Conservation (phyloP, 30 jellyfish, hydroid and myxozoan genomes). For the Pseudorhiza aurosa region DNA sequence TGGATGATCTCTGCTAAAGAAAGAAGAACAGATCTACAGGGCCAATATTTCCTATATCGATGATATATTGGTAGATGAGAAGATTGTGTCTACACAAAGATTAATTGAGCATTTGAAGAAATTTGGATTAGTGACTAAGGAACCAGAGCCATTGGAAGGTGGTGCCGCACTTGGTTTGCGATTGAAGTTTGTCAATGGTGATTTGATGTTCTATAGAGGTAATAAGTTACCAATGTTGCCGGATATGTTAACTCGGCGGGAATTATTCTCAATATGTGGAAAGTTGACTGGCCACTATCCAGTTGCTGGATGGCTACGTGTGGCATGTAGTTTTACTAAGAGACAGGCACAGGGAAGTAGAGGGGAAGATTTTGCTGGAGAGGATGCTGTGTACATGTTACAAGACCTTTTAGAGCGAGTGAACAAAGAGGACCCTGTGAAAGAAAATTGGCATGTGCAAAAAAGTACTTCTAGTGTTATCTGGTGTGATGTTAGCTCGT, state of each 20-base stretch:
- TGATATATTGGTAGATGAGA: constrained; percentile 16
- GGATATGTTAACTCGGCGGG: neutral
- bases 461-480: neutral
- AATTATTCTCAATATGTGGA: constrained; percentile 40
- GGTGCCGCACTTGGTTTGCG: constrained; percentile 38
- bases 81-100: neutral
- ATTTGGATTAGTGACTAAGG: constrained; percentile 39
- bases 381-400: neutral
- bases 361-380: constrained; percentile 21
- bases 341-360: neutral
- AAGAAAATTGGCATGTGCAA: neutral
- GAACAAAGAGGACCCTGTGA: constrained; percentile 12
- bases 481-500: constrained; percentile 1
- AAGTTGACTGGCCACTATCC: constrained; percentile 54
- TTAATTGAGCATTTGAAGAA: constrained; percentile 10
- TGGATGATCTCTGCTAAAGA: too few species aligned
- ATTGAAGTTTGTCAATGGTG: neutral
- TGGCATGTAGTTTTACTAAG: constrained; percentile 33
- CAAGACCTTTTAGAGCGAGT: constrained; percentile 2
- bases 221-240: constrained; percentile 4
- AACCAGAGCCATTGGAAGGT: constrained; percentile 36
- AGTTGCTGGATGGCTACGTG: constrained; percentile 53
- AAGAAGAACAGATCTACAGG: constrained; percentile 9
- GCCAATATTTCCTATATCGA: constrained; percentile 17
- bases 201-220: constrained; percentile 5